Base-by-base conservation (phyloP, 2,113 vertebrate species). In the Carlito syrichta region DNA sequence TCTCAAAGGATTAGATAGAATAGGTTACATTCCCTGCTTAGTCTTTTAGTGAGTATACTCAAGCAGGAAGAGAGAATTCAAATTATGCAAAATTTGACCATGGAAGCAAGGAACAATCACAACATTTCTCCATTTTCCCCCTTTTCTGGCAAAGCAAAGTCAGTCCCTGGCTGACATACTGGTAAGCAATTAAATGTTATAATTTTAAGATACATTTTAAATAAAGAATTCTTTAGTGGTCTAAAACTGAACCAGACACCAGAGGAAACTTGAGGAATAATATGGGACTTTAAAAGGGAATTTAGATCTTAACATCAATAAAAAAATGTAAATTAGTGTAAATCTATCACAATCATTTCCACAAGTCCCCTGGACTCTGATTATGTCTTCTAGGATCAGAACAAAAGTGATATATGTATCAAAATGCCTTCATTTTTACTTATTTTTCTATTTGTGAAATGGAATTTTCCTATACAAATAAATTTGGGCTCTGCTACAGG, bases 401-500 rank as follows among this genome's bases (percentile, higher is more conserved):
- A 76, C 30, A 86, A 81, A 91, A 81, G 17, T 77, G 82, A 58
- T 60, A 20, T 4, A 25, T 45, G 4, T 77, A 86, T 86, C 74
- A 81, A 96, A 79, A 6, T 74, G 48, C 69, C 76, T 94, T 94
- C 85, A 74, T 96, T 96, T 96, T 77, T 94, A 62, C 50, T 63
- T 38, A n/a, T 69, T 56, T 52, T 43, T 87, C 76, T 94, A 58
- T 96, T 91, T 97, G 76, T 68, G 32, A 43, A 92, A 83, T 91
- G 96, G 96, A 97, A 98, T 97, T 97, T 98, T 98, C 83, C 97
- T 66, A 40, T 91, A 83, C 54, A 92, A 97, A 96, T 94, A 88
- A 96, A 76, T 97, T 82, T 91, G 93, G 60, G 68, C 88, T 96
- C 35, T 82, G 60, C 92, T 81, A 68, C 25, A 86, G 81, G 38